Percentiles rank a stretch among this genome's conserved stretches.
phyloP scores from a whole-genome alignment of 64 coral and sea anemone genomes.

The Platygyra sinensis region DNA sequence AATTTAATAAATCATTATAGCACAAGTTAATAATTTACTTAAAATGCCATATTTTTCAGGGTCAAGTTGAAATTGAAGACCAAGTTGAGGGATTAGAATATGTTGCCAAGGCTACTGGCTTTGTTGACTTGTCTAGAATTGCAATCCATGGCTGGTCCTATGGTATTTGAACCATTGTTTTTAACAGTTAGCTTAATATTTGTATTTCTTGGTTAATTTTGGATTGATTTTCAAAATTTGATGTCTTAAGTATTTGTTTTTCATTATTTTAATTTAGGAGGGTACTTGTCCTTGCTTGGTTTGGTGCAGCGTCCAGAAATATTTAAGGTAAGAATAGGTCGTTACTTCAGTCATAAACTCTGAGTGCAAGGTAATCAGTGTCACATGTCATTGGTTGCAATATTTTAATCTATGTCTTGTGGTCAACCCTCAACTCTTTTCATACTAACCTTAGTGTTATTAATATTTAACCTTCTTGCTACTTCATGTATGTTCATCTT shows the following conservation, averaged over 20 bases:
- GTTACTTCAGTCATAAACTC: background rate
- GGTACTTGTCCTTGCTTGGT: constrained; percentile 87
- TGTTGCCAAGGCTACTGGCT: constrained; percentile 70
- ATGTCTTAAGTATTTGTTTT: background rate
- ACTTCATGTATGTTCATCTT: too few relatives aligned
- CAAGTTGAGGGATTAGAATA: constrained; percentile 92
- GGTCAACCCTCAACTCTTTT: too few relatives aligned
- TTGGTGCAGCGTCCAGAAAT: constrained; percentile 76
- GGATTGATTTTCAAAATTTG: background rate
- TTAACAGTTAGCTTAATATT: background rate
- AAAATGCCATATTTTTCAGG: constrained; percentile 55
- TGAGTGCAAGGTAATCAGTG: background rate
- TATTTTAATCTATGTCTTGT: too few relatives aligned
- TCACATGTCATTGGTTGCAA: too few relatives aligned
- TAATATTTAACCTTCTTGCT: too few relatives aligned
- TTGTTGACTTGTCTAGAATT: constrained; percentile 85
- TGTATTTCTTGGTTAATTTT: background rate
- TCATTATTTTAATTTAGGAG: constrained; percentile 71
- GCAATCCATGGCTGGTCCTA: constrained; percentile 99
- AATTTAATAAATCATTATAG: too few relatives aligned
- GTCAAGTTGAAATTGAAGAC: constrained; percentile 95
- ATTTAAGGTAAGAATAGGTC: constrained; percentile 38
- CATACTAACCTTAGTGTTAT: too few relatives aligned
- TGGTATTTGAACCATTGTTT: constrained; percentile 44
- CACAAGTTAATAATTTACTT: too few relatives aligned